These are phyloP conservation scores for Drosophila tropicalis DNA, from an alignment of 1,140 invertebrate species.

Conservation along the genomic window DNA sequence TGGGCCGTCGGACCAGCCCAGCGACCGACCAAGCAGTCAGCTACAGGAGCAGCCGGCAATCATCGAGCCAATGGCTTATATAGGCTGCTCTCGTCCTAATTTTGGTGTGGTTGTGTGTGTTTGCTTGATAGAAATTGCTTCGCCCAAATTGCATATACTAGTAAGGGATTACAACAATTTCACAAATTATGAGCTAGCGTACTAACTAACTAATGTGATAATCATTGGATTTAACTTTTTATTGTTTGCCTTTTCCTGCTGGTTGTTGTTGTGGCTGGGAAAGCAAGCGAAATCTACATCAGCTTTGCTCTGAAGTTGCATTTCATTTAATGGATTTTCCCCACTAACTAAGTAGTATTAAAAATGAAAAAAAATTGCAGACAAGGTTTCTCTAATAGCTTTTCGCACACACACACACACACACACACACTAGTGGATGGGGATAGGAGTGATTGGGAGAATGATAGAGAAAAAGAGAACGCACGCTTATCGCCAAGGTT, in stretches of 20 bases:
- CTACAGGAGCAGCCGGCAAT: conserved; percentile 53
- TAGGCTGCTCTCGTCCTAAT: conserved; percentile 34
- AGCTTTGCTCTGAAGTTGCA: conserved; percentile 46
- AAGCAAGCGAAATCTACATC: conserved; percentile 22
- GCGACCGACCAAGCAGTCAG: conserved; percentile 37
- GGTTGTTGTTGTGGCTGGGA: not conserved
- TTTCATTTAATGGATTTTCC: conserved; percentile 66
- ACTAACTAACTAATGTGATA: conserved; percentile 10
- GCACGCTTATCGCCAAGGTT: conserved; percentile 71
- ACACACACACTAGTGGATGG: conserved; percentile 12
- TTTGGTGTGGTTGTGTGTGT: conserved; percentile 16
- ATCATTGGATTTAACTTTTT: conserved; percentile 1
- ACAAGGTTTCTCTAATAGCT: conserved; percentile 76
- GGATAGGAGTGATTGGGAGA: conserved; percentile 5
- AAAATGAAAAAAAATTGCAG: conserved; percentile 64
- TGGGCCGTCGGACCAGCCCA: conserved; percentile 42
- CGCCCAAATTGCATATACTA: not conserved
- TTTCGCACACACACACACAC: conserved; percentile 52
- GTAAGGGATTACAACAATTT: not conserved
- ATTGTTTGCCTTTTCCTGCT: not conserved
- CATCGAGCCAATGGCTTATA: conserved; percentile 60
- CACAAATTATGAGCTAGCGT: not conserved
- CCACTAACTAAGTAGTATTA: conserved; percentile 61
- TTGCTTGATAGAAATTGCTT: conserved; percentile 8
- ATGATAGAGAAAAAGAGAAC: conserved; percentile 18